phyloP scores from a whole-genome alignment of 2,113 vertebrate genomes.

The Uria lomvia region DNA sequence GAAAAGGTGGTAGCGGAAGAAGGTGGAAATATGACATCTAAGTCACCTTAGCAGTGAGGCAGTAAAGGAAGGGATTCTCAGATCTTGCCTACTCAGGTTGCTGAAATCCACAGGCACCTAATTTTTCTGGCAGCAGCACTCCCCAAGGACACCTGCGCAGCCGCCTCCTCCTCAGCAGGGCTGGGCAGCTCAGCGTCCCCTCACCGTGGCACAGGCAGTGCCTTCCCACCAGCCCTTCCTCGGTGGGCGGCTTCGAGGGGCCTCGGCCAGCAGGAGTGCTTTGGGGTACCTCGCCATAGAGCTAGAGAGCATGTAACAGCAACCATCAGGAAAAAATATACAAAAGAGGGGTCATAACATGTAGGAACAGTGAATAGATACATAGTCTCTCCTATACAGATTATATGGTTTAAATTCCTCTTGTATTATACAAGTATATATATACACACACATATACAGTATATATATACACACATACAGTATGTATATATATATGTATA shows the following conservation, averaged over 20 bases:
- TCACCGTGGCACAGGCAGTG: accelerated
- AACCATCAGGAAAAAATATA: not conserved
- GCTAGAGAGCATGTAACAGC: not conserved
- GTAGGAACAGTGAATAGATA: not conserved
- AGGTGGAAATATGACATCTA: not conserved
- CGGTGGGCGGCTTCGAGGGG: accelerated
- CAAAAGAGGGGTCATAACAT: not conserved
- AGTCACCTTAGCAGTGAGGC: not conserved
- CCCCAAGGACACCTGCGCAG: not conserved
- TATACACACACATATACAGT: not conserved
- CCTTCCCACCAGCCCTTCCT: not conserved
- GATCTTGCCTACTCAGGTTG: not conserved
- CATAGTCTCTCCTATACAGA: not conserved
- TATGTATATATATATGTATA: no score
- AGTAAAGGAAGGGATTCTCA: not conserved
- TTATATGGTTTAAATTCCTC: not conserved
- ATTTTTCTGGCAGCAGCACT: not conserved
- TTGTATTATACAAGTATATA: not conserved
- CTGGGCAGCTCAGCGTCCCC: not conserved
- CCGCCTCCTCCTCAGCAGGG: not conserved
- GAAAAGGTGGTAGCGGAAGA: not conserved
- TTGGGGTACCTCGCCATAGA: accelerated
- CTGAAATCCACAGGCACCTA: not conserved
- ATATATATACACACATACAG: not conserved
- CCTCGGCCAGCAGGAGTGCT: accelerated